phyloP scores from a whole-genome alignment of 1,140 invertebrate species.

The Papilio helenus region DNA sequence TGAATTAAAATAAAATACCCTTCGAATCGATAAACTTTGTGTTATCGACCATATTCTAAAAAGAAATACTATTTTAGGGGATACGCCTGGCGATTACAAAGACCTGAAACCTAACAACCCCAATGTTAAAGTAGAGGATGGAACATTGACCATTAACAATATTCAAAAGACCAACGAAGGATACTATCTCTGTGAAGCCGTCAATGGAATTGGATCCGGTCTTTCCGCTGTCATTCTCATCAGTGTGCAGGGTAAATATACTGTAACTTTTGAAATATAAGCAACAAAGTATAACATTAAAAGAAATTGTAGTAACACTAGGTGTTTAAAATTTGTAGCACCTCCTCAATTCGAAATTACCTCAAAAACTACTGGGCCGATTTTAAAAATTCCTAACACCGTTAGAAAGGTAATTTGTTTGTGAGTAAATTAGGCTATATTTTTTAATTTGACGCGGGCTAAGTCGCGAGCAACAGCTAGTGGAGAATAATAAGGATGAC shows the following conservation, averaged over 20 bases:
- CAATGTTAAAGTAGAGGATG: constrained; percentile 95
- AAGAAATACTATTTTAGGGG: constrained; percentile 84
- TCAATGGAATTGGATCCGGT: constrained; percentile 97
- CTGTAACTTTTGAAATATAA: neutral
- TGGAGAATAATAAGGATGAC: too few species aligned
- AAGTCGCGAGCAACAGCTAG: too few species aligned
- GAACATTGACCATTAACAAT: constrained; percentile 90
- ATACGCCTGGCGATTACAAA: constrained; percentile 95
- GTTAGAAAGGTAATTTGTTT: too few species aligned
- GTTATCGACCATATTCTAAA: neutral
- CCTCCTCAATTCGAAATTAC: too few species aligned
- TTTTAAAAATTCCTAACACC: too few species aligned
- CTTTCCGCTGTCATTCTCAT: constrained; percentile 96
- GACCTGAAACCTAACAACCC: constrained; percentile 95
- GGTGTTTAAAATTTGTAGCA: too few species aligned
- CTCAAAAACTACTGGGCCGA: too few species aligned
- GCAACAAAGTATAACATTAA: too few species aligned
- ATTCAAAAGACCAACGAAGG: constrained; percentile 97
- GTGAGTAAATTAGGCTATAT: too few species aligned
- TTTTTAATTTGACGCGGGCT: too few species aligned
- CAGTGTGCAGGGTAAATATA: constrained; percentile 92
- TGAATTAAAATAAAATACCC: constrained; percentile 43
- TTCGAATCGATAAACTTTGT: neutral
- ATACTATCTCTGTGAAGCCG: constrained; percentile 97
- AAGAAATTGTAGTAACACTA: too few species aligned